Evolutionary conservation across 2,113 vertebrate genomes (phyloP).

Genomic region (Furnarius figulus): DNA sequence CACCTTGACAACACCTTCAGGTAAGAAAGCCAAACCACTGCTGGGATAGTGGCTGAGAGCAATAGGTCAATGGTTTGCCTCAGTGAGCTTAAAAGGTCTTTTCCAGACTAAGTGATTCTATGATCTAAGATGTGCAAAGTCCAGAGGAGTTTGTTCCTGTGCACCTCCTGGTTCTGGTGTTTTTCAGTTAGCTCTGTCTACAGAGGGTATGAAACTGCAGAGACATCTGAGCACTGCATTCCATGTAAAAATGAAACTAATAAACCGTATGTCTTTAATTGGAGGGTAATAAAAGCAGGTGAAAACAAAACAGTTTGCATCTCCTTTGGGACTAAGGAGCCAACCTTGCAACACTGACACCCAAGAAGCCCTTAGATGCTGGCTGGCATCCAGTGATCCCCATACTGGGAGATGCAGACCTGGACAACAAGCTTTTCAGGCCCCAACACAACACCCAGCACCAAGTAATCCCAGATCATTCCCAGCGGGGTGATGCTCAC

Average conservation of each 20-base stretch:
- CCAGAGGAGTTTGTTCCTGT: neutral
- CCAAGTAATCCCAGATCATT: neutral
- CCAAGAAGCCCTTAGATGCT: neutral
- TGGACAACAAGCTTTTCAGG: neutral
- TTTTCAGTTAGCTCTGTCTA: neutral
- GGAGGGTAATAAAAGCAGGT: neutral
- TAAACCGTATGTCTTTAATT: neutral
- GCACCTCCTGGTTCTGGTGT: neutral
- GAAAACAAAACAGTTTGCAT: neutral
- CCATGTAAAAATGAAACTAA: constrained; percentile 37
- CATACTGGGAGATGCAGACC: neutral
- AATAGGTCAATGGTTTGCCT: neutral
- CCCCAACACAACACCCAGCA: neutral
- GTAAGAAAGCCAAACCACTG: neutral
- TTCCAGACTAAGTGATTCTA: neutral
- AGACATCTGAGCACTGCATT: neutral
- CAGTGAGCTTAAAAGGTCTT: neutral
- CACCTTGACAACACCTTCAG: neutral
- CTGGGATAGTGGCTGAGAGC: neutral
- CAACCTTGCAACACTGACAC: neutral
- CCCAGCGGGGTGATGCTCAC: neutral
- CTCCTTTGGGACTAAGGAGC: neutral
- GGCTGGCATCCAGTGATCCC: neutral
- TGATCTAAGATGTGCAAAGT: neutral
- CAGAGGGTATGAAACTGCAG: constrained; percentile 2